Percentiles rank a stretch among this genome's conserved stretches.
These are phyloP conservation scores for Chelmon rostratus DNA, from an alignment of 2,797 vertebrate genomes.

Conservation along the genomic window DNA sequence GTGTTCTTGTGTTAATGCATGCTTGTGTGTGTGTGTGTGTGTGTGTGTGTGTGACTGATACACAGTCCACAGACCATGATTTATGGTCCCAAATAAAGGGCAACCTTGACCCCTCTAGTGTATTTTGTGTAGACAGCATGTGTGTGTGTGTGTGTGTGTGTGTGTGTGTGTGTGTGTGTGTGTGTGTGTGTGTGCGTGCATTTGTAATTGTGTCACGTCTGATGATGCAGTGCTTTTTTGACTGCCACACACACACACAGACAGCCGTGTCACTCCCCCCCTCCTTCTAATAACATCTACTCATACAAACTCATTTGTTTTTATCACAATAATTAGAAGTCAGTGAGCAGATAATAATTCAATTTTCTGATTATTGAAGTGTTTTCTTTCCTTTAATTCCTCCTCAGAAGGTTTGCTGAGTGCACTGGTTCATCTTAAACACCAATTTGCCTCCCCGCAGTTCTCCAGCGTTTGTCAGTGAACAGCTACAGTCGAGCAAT, in stretches of 20 bases:
- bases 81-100: not conserved
- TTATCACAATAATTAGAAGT: constrained; percentile 56
- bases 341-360: constrained; percentile 60
- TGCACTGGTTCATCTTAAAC: constrained; percentile 31
- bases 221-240: constrained; percentile 16
- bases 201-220: constrained; percentile 2
- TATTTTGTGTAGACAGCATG: not conserved
- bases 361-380: constrained; percentile 53
- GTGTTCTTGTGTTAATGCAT: not conserved
- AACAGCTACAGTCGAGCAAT: constrained; percentile 12
- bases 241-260: not conserved
- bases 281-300: not conserved
- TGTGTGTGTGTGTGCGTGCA: not conserved
- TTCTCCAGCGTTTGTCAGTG: constrained; percentile 27
- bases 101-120: not conserved
- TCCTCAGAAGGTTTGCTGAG: constrained; percentile 40
- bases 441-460: constrained; percentile 14
- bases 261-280: not conserved
- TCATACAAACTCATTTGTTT: constrained; percentile 38
- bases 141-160: not conserved
- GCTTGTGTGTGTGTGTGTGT: not conserved
- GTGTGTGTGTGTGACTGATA: constrained; percentile 2
- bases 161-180: not conserved
- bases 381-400: constrained; percentile 47
- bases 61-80: not conserved